Evolutionary conservation across 1,140 invertebrate genomes (phyloP), one percentile per base, ranked within the genome.

Genomic region (Camponotus vicinus): DNA sequence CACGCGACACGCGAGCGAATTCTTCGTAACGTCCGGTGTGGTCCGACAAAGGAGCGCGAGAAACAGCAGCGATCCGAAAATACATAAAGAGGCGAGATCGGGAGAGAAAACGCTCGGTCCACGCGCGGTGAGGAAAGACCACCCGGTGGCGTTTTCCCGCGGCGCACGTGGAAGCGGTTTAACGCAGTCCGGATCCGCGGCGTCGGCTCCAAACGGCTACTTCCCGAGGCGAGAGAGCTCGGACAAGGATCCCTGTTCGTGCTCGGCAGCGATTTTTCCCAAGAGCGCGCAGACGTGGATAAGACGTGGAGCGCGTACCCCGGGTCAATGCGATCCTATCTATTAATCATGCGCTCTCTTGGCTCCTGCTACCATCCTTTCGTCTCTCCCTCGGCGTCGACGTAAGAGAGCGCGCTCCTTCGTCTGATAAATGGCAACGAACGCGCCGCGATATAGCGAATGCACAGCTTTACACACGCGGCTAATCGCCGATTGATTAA

Each of bases 401-500:
- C 82, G 77, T 79, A 90, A 86, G 49, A 86, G n/a, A 77, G 59
- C 77, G 70, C 87, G 71, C 84, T 91, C 79, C 66, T 89, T 91
- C 75, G 71, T 73, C 69, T 91, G 90, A 91, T 91, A 91, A 91
- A 91, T 91, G 87, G 90, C 89, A 89, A 89, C 78, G 87, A 71
- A 73, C 78, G 63, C 49, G 86, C 66, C 55, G 32, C 45, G 82
- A 32, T 77, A 66, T 75, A 37, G 88, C 86, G 82, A 90, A 90
- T 11, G 8, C 83, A 27, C 27, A 27, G 88, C 73, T 86, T 79
- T 90, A 86, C 87, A 76, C 87, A 75, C 73, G 15, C 49, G 79
- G 67, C 59, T 90, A 86, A 90, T 91, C 90, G 84, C 57, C 66
- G 75, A 32, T 78, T 80, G 63, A 91, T 85, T 91, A 91, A 91